Evolutionary conservation across 2,113 vertebrate species (phyloP).

Genomic region (Istiophorus platypterus): DNA sequence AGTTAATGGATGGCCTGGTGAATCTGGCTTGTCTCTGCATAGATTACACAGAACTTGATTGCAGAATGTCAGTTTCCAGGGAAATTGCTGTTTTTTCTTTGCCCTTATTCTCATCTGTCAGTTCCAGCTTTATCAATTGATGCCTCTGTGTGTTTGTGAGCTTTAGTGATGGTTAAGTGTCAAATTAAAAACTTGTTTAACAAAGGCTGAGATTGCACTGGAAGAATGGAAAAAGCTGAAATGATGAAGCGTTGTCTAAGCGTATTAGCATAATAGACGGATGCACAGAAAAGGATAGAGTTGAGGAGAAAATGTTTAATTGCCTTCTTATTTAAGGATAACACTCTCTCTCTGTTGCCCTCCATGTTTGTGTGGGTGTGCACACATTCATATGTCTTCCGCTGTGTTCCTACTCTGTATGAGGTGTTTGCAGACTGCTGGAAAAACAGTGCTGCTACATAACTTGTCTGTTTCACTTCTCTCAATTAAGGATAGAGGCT

Average conservation of each 20-base stretch:
- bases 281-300: background rate
- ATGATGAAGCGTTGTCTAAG: slow-evolving; percentile 8
- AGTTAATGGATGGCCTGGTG: slow-evolving; percentile 56
- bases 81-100: slow-evolving; percentile 68
- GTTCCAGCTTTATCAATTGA: slow-evolving; percentile 48
- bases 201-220: slow-evolving; percentile 12
- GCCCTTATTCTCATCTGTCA: slow-evolving; percentile 51
- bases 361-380: background rate
- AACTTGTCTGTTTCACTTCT: background rate
- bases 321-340: background rate
- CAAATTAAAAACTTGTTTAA: slow-evolving; percentile 24
- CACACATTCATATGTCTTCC: background rate
- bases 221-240: slow-evolving; percentile 1
- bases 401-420: background rate
- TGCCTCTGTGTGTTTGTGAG: slow-evolving; percentile 36
- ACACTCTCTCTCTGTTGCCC: no score
- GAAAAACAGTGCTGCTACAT: slow-evolving; percentile 34
- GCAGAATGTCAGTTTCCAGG: slow-evolving; percentile 72
- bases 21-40: slow-evolving; percentile 41
- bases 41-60: slow-evolving; percentile 68
- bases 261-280: background rate
- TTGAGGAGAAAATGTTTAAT: background rate
- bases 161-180: slow-evolving; percentile 34
- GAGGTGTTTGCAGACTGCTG: slow-evolving; percentile 2
- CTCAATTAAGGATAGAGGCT: slow-evolving; percentile 15